Base-by-base conservation (phyloP, 2,888 invertebrate species). In the Andrena trimmerana region DNA sequence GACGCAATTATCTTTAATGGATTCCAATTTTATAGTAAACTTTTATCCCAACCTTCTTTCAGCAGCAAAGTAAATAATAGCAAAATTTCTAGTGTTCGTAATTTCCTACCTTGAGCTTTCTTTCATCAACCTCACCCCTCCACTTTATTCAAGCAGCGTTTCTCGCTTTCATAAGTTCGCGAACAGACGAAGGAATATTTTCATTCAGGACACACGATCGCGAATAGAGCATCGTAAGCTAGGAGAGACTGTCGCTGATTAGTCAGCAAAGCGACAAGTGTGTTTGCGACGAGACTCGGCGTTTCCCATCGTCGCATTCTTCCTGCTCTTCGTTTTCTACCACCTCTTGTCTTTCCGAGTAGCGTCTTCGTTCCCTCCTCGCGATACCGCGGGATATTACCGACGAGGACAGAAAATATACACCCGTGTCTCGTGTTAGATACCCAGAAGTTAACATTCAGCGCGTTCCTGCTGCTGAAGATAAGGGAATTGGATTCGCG, bases 371-470 rank as follows among this genome's bases (percentile, higher is more conserved):
- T 54, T 57, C 68, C 62, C 31, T 52, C 52, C 29, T 65, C 63
- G 66, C 59, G 71, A 63, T 66, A 74, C 65, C 78, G 20, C 48
- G 65, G 54, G 71, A 78, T 75, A 78, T 89, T 89, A 76, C 66
- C 81, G 63, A 59, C 31, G 48, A 74, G 80, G 71, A 86, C 77
- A 86, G 89, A 86, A 89, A 89, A 88, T 84, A 78, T 83, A 89
- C 83, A 84, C 87, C 42, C 74, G 74, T 86, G 87, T 90, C 90
- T 91, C 91, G 89, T 79, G 85, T 93, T 87, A 81, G 88, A 86
- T 93, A 92, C 92, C 80, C 80, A 88, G 92, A 93, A 93, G 87
- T 87, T 88, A 87, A 89, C 81, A 89, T 91, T 93, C 92, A 93
- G 92, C 93, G 89, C 73, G 90, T 91, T 90, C 81, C 81, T 73